phyloP scores from a whole-genome alignment of 1,140 invertebrate species.

The Pinna nobilis region DNA sequence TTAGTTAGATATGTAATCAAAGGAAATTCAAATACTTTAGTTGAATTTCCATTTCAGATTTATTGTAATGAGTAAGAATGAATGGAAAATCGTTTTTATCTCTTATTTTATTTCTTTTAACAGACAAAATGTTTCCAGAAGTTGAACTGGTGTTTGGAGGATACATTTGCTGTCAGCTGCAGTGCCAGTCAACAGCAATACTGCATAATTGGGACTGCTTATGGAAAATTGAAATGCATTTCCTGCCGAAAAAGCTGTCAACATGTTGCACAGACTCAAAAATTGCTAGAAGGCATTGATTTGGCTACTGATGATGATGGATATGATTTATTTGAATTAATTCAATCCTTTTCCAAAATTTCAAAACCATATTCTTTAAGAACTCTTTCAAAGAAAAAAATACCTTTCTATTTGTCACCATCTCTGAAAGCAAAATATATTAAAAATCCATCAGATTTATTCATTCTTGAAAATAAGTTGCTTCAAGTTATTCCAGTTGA shows the following conservation, averaged over 20 bases:
- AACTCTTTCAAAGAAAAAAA: neutral
- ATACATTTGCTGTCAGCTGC: neutral
- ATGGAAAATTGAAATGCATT: conserved; percentile 8
- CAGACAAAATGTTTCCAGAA: conserved; percentile 13
- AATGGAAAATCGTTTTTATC: too few relatives aligned
- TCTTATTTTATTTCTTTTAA: neutral
- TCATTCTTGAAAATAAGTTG: neutral
- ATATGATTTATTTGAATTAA: conserved; percentile 2
- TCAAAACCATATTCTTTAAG: neutral
- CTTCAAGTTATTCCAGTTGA: conserved; percentile 1
- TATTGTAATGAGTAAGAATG: too few relatives aligned
- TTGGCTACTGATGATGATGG: neutral
- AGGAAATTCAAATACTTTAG: too few relatives aligned
- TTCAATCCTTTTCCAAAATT: neutral
- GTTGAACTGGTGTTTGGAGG: conserved; percentile 6
- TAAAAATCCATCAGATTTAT: neutral
- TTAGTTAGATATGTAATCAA: too few relatives aligned
- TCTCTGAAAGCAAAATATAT: neutral
- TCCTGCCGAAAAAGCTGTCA: neutral
- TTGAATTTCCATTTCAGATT: too few relatives aligned
- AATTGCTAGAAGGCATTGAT: neutral
- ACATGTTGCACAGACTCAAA: neutral
- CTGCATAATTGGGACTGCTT: neutral
- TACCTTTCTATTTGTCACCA: neutral
- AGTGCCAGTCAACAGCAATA: neutral